Conservation (phyloP, 2,113 vertebrate genomes). For the Campylomormyrus numenius region DNA sequence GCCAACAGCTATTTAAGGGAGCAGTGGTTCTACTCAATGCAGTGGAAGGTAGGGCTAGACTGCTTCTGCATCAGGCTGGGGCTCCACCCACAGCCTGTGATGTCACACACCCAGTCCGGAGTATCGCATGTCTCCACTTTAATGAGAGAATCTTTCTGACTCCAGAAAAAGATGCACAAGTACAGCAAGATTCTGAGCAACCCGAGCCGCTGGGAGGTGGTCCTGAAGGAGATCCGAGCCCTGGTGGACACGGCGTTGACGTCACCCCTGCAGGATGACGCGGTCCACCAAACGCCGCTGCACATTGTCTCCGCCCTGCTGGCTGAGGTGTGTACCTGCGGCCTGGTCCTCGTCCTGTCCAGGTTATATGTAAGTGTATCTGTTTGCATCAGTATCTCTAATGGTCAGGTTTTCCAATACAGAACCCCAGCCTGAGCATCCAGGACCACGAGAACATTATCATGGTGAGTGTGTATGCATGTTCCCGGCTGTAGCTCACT, state of each 20-base stretch:
- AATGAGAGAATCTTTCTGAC: neutral
- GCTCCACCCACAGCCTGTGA: neutral
- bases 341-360: neutral
- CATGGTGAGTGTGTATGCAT: conserved; percentile 73
- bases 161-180: conserved; percentile 98
- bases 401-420: conserved; percentile 23
- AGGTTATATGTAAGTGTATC: neutral
- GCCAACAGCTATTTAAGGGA: conserved; percentile 98
- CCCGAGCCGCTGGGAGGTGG: conserved; percentile 94
- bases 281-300: conserved; percentile 92
- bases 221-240: conserved; percentile 92
- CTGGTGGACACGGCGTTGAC: conserved; percentile 95
- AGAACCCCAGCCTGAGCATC: conserved; percentile 91
- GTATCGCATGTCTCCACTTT: neutral
- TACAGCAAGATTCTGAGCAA: conserved; percentile 95
- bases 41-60: conserved; percentile 83
- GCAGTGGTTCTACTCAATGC: conserved; percentile 98
- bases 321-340: conserved; percentile 70
- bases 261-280: conserved; percentile 92
- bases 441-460: conserved; percentile 99
- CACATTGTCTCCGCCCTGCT: conserved; percentile 97
- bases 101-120: neutral
- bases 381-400: neutral
- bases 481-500: neutral
- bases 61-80: neutral